A percentile compares a stretch with the other conserved stretches of the same genome.
Evolutionary conservation across 1,140 invertebrate species (phyloP).

Genomic region (Gryon sp.): DNA sequence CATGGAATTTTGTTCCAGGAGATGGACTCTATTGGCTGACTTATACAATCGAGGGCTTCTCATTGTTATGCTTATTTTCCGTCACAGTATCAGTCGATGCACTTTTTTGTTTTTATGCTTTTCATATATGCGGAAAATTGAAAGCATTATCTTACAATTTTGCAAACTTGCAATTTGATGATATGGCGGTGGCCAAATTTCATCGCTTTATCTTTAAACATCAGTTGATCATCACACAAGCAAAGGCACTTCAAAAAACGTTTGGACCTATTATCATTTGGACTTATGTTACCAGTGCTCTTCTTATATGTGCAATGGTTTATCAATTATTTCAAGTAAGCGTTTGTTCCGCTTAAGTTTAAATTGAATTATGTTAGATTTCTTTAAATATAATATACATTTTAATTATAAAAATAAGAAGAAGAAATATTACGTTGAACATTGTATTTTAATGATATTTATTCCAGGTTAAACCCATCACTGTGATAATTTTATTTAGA

Average conservation of each 20-base stretch:
- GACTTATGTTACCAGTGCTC: constrained; percentile 55
- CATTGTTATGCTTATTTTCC: constrained; percentile 2
- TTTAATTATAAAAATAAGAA: background rate
- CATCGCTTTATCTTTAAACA: background rate
- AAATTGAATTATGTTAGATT: too few species aligned
- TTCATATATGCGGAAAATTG: constrained; percentile 60
- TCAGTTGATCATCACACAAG: constrained; percentile 26
- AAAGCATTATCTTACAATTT: constrained; percentile 38
- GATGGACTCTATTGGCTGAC: constrained; percentile 9
- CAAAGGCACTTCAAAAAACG: constrained; percentile 41
- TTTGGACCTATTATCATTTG: constrained; percentile 63
- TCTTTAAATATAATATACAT: too few species aligned
- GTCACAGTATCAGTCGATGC: constrained; percentile 62
- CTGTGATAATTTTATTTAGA: too few species aligned
- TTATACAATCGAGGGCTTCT: background rate
- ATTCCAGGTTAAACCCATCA: constrained; percentile 8
- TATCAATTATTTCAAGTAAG: constrained; percentile 65
- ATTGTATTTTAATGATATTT: too few species aligned
- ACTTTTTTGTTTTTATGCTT: constrained; percentile 59
- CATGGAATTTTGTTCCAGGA: constrained; percentile 9
- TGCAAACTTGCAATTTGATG: constrained; percentile 21
- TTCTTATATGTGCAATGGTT: constrained; percentile 61
- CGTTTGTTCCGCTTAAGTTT: too few species aligned
- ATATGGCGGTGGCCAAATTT: background rate
- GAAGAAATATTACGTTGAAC: background rate